These are phyloP conservation scores for Prinia subflava DNA, from an alignment of 2,113 vertebrate genomes.

Conservation along the genomic window DNA sequence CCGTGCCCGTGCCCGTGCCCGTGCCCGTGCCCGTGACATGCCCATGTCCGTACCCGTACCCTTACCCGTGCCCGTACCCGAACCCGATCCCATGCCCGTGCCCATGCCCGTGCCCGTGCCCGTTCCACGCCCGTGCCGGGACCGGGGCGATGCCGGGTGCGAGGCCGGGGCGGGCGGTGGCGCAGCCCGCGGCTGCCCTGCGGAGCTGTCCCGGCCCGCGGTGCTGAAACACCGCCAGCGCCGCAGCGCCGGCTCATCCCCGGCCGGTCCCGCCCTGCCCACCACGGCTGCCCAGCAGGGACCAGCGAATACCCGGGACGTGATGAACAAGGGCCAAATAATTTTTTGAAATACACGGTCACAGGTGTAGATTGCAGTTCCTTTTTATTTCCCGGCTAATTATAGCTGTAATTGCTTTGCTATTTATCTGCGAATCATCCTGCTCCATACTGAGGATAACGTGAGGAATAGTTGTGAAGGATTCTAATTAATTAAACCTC, in stretches of 20 bases:
- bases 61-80: no score
- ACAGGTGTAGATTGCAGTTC: neutral
- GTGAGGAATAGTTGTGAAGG: neutral
- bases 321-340: neutral
- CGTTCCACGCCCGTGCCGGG: accelerated
- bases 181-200: neutral
- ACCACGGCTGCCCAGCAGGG: neutral
- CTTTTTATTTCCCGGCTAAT: neutral
- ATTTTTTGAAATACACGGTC: neutral
- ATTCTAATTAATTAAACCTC: constrained; percentile 16
- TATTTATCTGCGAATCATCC: neutral
- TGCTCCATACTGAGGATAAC: neutral
- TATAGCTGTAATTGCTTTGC: constrained; percentile 19
- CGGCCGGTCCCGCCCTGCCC: neutral
- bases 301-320: neutral
- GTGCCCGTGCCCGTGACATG: accelerated
- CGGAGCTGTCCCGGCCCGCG: constrained; percentile 63
- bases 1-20: no score
- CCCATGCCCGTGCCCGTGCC: accelerated
- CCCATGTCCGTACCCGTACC: neutral
- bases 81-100: accelerated
- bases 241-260: neutral
- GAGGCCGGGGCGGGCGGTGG: accelerated
- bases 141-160: no score
- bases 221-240: constrained; percentile 66